These are phyloP conservation scores for Bombylius major DNA, from an alignment of 2,888 invertebrate genomes.

Conservation along the genomic window DNA sequence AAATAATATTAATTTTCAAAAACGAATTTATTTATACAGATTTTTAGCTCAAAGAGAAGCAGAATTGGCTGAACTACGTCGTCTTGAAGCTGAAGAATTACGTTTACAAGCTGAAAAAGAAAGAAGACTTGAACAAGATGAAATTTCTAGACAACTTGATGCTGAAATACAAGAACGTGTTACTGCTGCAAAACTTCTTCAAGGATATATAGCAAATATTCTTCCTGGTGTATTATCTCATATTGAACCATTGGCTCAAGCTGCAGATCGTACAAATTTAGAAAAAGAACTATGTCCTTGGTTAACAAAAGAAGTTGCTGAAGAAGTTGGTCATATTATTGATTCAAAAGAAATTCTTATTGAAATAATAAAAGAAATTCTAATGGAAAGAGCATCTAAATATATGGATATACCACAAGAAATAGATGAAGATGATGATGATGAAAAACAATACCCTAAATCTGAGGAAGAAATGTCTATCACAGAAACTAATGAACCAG, in stretches of 20 bases:
- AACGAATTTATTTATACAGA: constrained; percentile 17
- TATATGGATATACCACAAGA: constrained; percentile 28
- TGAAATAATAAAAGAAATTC: constrained; percentile 65
- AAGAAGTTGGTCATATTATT: constrained; percentile 67
- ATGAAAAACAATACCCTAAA: not conserved
- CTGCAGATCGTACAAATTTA: constrained; percentile 42
- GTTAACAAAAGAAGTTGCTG: constrained; percentile 69
- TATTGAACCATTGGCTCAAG: constrained; percentile 40
- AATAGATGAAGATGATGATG: constrained; percentile 3
- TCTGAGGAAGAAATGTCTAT: not conserved
- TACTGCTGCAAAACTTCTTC: constrained; percentile 69
- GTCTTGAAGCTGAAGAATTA: constrained; percentile 67
- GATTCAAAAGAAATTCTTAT: constrained; percentile 69
- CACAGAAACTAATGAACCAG: not conserved
- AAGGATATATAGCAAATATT: constrained; percentile 76
- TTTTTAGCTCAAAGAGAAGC: constrained; percentile 51
- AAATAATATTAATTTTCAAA: not conserved
- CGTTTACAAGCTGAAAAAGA: constrained; percentile 58
- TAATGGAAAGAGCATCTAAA: constrained; percentile 53
- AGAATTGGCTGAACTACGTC: constrained; percentile 68
- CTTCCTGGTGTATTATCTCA: constrained; percentile 73
- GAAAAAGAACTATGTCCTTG: constrained; percentile 63
- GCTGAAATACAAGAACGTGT: constrained; percentile 68
- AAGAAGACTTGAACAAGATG: constrained; percentile 58
- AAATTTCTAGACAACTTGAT: constrained; percentile 48